These are phyloP conservation scores for Rhagonycha fulva DNA, from an alignment of 2,888 invertebrate species.

Conservation along the genomic window DNA sequence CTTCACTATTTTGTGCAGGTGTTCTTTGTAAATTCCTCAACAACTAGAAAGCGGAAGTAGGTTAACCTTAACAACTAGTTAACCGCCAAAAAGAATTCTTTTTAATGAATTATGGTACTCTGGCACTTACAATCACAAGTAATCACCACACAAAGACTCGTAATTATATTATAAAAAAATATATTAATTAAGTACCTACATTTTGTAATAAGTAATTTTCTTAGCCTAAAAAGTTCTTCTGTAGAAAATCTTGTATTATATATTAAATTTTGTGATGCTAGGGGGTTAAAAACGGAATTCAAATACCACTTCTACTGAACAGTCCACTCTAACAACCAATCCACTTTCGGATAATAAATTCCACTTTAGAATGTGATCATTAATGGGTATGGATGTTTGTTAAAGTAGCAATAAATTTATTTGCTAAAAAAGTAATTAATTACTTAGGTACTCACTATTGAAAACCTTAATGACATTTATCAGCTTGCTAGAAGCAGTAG, in stretches of 20 bases:
- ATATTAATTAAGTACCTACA: too few species aligned
- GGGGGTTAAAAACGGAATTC: not conserved
- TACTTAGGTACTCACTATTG: too few species aligned
- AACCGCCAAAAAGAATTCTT: not conserved
- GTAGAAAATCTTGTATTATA: not conserved
- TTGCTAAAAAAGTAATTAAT: not conserved
- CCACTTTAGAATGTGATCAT: conserved; percentile 16
- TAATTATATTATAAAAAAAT: not conserved
- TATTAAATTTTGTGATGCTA: not conserved
- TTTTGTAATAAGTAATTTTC: not conserved
- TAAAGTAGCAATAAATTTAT: not conserved
- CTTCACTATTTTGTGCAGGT: conserved; percentile 37
- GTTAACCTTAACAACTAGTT: not conserved
- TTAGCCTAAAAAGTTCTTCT: not conserved
- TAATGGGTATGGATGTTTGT: not conserved
- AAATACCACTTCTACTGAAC: not conserved
- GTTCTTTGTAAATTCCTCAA: conserved; percentile 33
- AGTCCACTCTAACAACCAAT: conserved; percentile 15
- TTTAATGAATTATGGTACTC: not conserved
- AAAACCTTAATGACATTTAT: too few species aligned
- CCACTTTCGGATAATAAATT: conserved; percentile 15
- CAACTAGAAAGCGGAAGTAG: not conserved
- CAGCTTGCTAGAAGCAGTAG: too few species aligned
- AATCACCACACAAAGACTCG: not conserved
- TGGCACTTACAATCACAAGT: not conserved